phyloP scores from a whole-genome alignment of 2,113 vertebrate species.

The Indicator maculatus region DNA sequence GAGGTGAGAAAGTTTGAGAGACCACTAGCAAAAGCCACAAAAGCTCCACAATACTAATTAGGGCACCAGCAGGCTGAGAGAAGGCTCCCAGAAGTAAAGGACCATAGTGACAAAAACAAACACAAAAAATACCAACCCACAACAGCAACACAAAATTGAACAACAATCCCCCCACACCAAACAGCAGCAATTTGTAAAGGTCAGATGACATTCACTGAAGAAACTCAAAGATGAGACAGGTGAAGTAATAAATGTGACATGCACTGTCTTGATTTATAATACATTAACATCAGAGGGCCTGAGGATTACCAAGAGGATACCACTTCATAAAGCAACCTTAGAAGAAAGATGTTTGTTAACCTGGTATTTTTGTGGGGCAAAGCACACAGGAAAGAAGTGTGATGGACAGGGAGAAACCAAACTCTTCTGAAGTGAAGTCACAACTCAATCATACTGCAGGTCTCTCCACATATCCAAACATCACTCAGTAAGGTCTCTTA shows the following conservation, averaged over 20 bases:
- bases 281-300: background rate
- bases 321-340: background rate
- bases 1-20: background rate
- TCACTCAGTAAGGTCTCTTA: background rate
- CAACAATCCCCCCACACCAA: background rate
- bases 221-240: background rate
- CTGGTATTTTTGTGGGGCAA: background rate
- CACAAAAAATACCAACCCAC: background rate
- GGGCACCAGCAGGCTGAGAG: background rate
- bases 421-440: background rate
- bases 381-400: background rate
- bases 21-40: background rate
- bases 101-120: accelerated
- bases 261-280: background rate
- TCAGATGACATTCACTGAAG: background rate
- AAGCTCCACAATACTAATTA: background rate
- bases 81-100: background rate
- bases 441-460: background rate
- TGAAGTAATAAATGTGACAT: background rate
- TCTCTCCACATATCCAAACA: background rate
- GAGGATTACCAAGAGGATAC: background rate
- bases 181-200: background rate
- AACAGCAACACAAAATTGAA: background rate
- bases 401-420: background rate
- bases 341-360: background rate